Conservation (phyloP, 1,140 invertebrate genomes). For the Rhyacophila brunnea region DNA sequence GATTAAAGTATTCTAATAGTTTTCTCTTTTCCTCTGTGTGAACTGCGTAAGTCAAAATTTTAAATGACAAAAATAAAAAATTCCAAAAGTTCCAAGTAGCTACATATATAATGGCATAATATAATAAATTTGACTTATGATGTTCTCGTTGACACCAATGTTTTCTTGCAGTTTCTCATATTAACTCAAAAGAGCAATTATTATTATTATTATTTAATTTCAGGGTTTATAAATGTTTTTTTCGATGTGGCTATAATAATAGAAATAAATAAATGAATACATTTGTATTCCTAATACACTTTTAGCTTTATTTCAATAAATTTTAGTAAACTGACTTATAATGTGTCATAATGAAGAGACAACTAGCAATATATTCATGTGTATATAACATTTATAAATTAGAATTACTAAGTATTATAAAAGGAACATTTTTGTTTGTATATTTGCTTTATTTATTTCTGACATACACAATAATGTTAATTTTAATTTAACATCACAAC, state of each 20-base stretch:
- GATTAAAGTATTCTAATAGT: too few species aligned
- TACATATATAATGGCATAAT: too few species aligned
- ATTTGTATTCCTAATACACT: conserved; percentile 22
- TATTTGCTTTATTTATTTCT: conserved; percentile 25
- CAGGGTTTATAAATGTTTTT: background rate
- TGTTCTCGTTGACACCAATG: too few species aligned
- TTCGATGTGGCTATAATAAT: conserved; percentile 10
- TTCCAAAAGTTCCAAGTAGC: too few species aligned
- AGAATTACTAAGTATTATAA: conserved; percentile 10
- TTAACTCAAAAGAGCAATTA: too few species aligned
- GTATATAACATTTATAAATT: conserved; percentile 26
- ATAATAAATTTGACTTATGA: too few species aligned
- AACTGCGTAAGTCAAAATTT: too few species aligned
- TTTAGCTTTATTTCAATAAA: conserved; percentile 25
- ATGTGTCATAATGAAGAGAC: conserved; percentile 26
- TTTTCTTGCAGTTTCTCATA: too few species aligned
- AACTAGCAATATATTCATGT: conserved; percentile 28
- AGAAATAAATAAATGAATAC: conserved; percentile 5
- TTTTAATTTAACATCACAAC: conserved; percentile 4
- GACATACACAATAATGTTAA: background rate
- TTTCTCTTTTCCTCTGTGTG: too few species aligned
- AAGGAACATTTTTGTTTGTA: conserved; percentile 8
- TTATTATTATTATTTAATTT: background rate
- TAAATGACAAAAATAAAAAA: too few species aligned
- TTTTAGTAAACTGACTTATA: conserved; percentile 26